phyloP scores from a whole-genome alignment of 1,140 invertebrate species.

The Drosophila aff. region DNA sequence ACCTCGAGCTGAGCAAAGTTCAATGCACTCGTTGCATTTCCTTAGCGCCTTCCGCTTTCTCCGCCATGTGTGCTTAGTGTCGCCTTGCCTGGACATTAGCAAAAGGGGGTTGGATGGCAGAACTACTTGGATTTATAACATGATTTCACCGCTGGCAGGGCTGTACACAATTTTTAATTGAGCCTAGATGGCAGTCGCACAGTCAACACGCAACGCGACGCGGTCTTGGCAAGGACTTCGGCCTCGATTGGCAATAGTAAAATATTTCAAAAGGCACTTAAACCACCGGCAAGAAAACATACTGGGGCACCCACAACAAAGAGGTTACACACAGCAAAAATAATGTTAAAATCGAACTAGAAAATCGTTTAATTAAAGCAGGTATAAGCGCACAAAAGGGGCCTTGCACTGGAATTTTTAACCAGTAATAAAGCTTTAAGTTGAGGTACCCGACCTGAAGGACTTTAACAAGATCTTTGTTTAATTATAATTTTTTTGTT shows the following conservation, averaged over 20 bases:
- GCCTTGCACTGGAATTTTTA: neutral
- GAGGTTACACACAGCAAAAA: neutral
- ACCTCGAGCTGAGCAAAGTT: slow-evolving; percentile 38
- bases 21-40: slow-evolving; percentile 50
- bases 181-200: slow-evolving; percentile 22
- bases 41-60: slow-evolving; percentile 9
- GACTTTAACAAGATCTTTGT: neutral
- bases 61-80: slow-evolving; percentile 43
- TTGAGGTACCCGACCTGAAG: neutral
- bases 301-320: slow-evolving; percentile 33
- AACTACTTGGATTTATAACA: slow-evolving; percentile 49
- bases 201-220: slow-evolving; percentile 31
- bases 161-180: slow-evolving; percentile 62
- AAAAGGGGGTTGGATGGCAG: neutral
- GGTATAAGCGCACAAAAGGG: neutral
- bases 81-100: slow-evolving; percentile 39
- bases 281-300: slow-evolving; percentile 17
- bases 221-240: neutral
- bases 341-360: too few species aligned
- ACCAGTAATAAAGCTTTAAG: too few species aligned
- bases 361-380: neutral
- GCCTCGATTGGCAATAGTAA: slow-evolving; percentile 42
- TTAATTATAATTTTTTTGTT: neutral
- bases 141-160: slow-evolving; percentile 21
- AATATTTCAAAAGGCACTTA: slow-evolving; percentile 70